Conservation (phyloP, 2,888 invertebrate species). For the Epinotia nisella region DNA sequence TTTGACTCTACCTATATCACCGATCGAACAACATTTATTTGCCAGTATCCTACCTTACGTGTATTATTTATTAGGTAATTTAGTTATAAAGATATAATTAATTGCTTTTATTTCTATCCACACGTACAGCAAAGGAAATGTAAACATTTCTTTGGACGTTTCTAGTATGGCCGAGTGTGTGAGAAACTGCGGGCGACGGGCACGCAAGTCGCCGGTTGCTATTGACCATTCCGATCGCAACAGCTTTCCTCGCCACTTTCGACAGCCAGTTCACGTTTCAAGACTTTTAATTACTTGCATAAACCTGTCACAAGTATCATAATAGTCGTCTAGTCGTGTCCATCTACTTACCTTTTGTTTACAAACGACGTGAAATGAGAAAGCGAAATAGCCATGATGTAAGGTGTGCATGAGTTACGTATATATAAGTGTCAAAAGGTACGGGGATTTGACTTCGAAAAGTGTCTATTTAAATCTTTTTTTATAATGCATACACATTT, state of each 20-base stretch:
- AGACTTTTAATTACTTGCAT: conserved; percentile 74
- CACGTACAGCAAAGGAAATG: conserved; percentile 37
- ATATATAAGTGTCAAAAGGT: neutral
- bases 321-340: conserved; percentile 46
- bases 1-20: neutral
- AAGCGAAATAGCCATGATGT: conserved; percentile 40
- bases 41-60: neutral
- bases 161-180: conserved; percentile 46
- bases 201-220: conserved; percentile 63
- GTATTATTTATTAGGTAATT: neutral
- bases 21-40: neutral
- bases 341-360: conserved; percentile 47
- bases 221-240: conserved; percentile 72
- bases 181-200: conserved; percentile 56
- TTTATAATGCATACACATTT: neutral
- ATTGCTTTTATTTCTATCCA: conserved; percentile 32
- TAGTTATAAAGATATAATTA: neutral
- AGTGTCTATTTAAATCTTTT: neutral
- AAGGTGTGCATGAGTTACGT: conserved; percentile 26
- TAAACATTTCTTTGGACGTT: conserved; percentile 40
- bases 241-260: conserved; percentile 82
- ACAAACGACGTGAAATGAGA: conserved; percentile 44
- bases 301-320: conserved; percentile 55
- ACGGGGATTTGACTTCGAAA: neutral
- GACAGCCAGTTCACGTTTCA: conserved; percentile 65